A percentile compares a stretch with the other conserved stretches of the same genome.
phyloP scores from a whole-genome alignment of 2,888 invertebrate genomes.

The Hypselothyrea guttata region DNA sequence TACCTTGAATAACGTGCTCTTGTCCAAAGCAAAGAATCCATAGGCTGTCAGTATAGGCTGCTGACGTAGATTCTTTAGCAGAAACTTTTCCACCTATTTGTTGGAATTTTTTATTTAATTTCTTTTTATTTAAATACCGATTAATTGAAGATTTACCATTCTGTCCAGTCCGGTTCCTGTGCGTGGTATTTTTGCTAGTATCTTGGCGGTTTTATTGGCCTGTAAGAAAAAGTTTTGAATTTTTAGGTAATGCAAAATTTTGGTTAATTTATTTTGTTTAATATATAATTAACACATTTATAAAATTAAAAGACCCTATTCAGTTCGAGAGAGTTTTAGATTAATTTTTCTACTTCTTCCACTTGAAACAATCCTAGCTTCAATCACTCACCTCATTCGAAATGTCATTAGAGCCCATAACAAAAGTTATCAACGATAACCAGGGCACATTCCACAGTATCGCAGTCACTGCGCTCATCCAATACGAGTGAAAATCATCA shows the following conservation, averaged over 20 bases:
- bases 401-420: conserved; percentile 48
- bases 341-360: neutral
- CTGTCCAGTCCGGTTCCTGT: conserved; percentile 64
- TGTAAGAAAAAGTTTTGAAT: conserved; percentile 38
- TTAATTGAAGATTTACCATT: conserved; percentile 57
- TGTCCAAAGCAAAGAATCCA: conserved; percentile 78
- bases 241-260: too few relatives aligned
- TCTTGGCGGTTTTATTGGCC: conserved; percentile 74
- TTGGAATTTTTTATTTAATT: neutral
- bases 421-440: conserved; percentile 41
- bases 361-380: neutral
- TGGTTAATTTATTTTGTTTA: too few relatives aligned
- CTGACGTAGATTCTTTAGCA: conserved; percentile 75
- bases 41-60: conserved; percentile 78
- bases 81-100: conserved; percentile 75
- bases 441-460: conserved; percentile 50
- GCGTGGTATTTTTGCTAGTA: conserved; percentile 65
- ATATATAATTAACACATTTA: too few relatives aligned
- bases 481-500: neutral
- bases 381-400: conserved; percentile 54
- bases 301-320: too few relatives aligned
- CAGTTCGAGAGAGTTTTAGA: too few relatives aligned
- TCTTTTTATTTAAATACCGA: neutral
- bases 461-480: conserved; percentile 4
- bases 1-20: conserved; percentile 77